A percentile compares a stretch with the other conserved stretches of the same genome.
Evolutionary conservation across 2,797 vertebrate genomes (phyloP).

Genomic region (Hyperoplus immaculatus): DNA sequence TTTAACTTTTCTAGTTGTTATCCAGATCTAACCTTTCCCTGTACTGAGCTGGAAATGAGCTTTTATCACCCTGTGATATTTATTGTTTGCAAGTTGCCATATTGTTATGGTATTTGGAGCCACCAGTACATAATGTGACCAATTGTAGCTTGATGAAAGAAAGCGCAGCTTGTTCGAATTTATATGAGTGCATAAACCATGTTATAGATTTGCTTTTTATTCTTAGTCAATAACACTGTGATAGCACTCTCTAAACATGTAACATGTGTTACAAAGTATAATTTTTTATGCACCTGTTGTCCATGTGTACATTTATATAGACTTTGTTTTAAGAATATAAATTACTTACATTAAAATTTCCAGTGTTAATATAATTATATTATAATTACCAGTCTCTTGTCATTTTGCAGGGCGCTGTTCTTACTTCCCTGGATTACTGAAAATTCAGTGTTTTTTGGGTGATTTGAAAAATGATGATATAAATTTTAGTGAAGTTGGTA

Average conservation of each 20-base stretch:
- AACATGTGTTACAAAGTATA: not conserved
- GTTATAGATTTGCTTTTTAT: not conserved
- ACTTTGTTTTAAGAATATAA: not conserved
- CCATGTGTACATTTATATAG: not conserved
- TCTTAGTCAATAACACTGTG: not conserved
- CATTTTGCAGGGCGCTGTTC: not conserved
- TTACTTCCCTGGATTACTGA: not conserved
- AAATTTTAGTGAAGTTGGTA: not conserved
- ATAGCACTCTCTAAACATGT: constrained; percentile 11
- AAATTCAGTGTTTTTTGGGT: not conserved
- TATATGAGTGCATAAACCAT: not conserved
- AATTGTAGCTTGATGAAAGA: not conserved
- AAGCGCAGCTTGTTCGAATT: not conserved
- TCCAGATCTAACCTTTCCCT: not conserved
- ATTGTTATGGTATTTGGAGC: not conserved
- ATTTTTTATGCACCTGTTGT: not conserved
- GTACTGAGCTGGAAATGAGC: not conserved
- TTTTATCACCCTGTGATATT: not conserved
- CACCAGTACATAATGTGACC: not conserved
- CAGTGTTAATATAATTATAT: not conserved
- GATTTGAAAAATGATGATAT: no score
- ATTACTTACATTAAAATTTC: constrained; percentile 15
- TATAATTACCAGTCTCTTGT: not conserved
- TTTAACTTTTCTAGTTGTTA: not conserved
- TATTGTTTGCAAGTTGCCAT: not conserved